phyloP scores from a whole-genome alignment of 2,797 vertebrate species.

The Syngnathus rostellatus region DNA sequence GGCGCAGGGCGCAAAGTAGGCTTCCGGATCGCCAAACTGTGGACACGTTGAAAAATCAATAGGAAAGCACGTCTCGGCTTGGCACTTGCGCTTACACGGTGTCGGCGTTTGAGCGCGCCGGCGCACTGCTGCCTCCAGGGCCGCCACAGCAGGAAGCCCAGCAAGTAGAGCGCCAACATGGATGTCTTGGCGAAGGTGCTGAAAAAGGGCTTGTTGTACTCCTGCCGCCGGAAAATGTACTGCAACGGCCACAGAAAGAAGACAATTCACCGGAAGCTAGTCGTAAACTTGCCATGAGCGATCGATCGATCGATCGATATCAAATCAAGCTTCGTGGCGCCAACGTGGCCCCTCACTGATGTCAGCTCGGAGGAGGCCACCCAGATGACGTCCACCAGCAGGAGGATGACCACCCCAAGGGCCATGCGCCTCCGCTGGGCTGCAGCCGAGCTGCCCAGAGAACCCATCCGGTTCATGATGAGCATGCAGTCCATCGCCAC shows the following conservation, averaged over 20 bases:
- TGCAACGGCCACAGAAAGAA: conserved; percentile 40
- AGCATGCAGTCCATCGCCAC: conserved; percentile 83
- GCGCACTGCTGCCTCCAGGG: conserved; percentile 93
- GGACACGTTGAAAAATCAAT: conserved; percentile 14
- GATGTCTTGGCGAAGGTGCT: conserved; percentile 97
- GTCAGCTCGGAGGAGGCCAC: conserved; percentile 94
- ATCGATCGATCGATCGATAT: no score
- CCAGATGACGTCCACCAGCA: conserved; percentile 94
- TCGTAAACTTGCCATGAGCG: no score
- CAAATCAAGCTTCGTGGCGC: no score
- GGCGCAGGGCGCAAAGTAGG: conserved; percentile 81
- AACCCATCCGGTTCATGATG: conserved; percentile 90
- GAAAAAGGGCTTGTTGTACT: conserved; percentile 97
- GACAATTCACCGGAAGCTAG: background rate
- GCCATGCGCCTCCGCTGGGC: conserved; percentile 82
- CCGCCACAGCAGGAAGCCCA: conserved; percentile 94
- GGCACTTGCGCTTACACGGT: conserved; percentile 62
- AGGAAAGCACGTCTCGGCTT: no score
- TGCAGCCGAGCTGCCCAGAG: conserved; percentile 71
- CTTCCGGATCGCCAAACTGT: conserved; percentile 88
- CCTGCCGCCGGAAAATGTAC: conserved; percentile 87
- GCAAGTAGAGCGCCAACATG: conserved; percentile 91
- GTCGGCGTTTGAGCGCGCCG: conserved; percentile 73
- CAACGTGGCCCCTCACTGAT: conserved; percentile 68
- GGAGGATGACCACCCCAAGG: conserved; percentile 85